phyloP scores from a whole-genome alignment of 2,797 vertebrate species.

The Melanotaenia boesemani region DNA sequence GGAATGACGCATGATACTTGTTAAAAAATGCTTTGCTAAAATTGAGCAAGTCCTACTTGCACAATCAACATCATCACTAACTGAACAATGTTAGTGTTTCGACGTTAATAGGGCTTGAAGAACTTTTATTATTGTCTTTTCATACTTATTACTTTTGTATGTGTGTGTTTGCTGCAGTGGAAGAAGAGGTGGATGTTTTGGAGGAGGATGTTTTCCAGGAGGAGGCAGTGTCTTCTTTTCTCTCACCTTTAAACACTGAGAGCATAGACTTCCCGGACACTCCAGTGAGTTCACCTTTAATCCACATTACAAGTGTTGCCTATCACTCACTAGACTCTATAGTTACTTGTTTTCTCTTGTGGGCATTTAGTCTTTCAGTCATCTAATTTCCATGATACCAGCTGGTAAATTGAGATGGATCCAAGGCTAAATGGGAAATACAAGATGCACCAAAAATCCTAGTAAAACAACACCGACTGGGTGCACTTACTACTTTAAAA shows the following conservation, averaged over 20 bases:
- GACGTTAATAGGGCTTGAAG: not conserved
- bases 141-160: not conserved
- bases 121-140: not conserved
- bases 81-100: not conserved
- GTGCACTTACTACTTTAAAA: not conserved
- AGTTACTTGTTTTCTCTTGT: conserved; percentile 6
- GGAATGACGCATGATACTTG: not conserved
- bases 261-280: conserved; percentile 56
- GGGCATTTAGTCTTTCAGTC: not conserved
- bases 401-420: not conserved
- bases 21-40: not conserved
- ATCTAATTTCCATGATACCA: conserved; percentile 3
- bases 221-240: conserved; percentile 43
- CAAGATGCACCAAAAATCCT: not conserved
- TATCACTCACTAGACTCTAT: not conserved
- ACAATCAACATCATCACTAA: not conserved
- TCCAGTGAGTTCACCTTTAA: conserved; percentile 54
- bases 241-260: conserved; percentile 47
- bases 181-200: conserved; percentile 43
- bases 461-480: not conserved
- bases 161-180: conserved; percentile 22
- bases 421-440: not conserved
- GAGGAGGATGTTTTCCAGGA: conserved; percentile 74
- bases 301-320: not conserved
- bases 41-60: not conserved